Evolutionary conservation across 2,113 vertebrate genomes (phyloP).

Genomic region (Callipepla californica): DNA sequence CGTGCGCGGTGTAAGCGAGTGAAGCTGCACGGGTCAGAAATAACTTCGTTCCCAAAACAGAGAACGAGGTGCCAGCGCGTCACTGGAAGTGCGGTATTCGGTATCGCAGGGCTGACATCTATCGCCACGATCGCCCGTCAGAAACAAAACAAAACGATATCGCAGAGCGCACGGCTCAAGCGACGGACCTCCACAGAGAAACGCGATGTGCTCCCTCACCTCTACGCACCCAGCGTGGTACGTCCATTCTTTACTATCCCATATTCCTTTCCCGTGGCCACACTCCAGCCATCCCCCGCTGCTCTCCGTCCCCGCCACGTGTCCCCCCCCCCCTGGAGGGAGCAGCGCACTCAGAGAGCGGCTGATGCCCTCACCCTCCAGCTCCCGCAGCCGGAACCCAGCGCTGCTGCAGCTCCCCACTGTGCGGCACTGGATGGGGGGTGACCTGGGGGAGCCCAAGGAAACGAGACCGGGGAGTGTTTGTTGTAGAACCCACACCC

Average conservation of each 20-base stretch:
- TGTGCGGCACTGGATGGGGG: background rate
- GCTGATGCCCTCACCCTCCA: background rate
- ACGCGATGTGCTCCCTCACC: background rate
- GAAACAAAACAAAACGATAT: background rate
- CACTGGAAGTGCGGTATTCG: background rate
- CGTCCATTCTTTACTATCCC: too few relatives aligned
- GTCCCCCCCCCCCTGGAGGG: background rate
- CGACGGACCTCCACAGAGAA: background rate
- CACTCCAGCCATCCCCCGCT: background rate
- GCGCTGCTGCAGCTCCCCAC: too few relatives aligned
- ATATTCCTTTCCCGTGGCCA: background rate
- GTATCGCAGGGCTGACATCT: background rate
- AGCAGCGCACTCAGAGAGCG: background rate
- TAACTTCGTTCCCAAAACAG: background rate
- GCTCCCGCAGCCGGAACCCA: background rate
- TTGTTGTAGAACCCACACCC: background rate
- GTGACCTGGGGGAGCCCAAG: background rate
- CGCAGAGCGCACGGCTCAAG: background rate
- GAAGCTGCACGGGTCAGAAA: background rate
- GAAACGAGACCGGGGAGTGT: too few relatives aligned
- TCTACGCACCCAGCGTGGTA: background rate
- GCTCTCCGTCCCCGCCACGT: background rate
- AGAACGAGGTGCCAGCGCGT: rapidly evolving
- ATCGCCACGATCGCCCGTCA: rapidly evolving
- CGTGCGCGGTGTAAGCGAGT: too few relatives aligned